Evolutionary conservation across 1,140 invertebrate genomes (phyloP).

Genomic region (Cyclargus thomasi): DNA sequence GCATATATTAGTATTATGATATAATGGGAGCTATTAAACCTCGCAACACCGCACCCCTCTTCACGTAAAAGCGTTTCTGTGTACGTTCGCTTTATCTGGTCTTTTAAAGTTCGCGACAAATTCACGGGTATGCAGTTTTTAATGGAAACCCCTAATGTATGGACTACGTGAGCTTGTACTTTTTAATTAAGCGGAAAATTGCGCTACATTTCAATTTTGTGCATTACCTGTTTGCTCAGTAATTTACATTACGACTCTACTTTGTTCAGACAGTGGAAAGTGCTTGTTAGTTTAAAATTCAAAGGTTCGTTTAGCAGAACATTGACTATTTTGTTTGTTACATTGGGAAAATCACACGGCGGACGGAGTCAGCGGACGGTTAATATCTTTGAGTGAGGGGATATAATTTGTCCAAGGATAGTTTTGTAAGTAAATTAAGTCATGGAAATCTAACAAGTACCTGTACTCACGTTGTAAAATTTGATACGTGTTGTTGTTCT

Average conservation of each 20-base stretch:
- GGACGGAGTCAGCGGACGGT: too few species aligned
- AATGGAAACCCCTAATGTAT: neutral
- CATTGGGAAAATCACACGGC: too few species aligned
- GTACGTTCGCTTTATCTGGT: slow-evolving; percentile 8
- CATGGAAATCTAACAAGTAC: too few species aligned
- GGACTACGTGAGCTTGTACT: neutral
- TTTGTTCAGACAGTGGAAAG: too few species aligned
- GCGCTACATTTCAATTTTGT: neutral
- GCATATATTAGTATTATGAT: slow-evolving; percentile 6
- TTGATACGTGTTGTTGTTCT: too few species aligned
- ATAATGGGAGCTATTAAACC: slow-evolving; percentile 13
- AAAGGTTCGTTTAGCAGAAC: too few species aligned
- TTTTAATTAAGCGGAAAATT: slow-evolving; percentile 1
- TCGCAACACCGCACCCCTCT: neutral
- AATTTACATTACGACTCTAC: neutral
- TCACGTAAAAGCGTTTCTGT: slow-evolving; percentile 11
- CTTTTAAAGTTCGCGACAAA: slow-evolving; percentile 1
- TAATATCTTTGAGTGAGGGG: too few species aligned
- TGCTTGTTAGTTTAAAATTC: too few species aligned
- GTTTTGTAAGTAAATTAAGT: too few species aligned
- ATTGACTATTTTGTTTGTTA: too few species aligned
- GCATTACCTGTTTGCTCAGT: neutral
- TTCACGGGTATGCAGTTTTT: slow-evolving; percentile 2
- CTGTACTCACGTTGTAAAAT: too few species aligned
- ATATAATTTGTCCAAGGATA: too few species aligned